Evolutionary conservation across 2,888 invertebrate genomes (phyloP).

Genomic region (Heliothis peltigera): DNA sequence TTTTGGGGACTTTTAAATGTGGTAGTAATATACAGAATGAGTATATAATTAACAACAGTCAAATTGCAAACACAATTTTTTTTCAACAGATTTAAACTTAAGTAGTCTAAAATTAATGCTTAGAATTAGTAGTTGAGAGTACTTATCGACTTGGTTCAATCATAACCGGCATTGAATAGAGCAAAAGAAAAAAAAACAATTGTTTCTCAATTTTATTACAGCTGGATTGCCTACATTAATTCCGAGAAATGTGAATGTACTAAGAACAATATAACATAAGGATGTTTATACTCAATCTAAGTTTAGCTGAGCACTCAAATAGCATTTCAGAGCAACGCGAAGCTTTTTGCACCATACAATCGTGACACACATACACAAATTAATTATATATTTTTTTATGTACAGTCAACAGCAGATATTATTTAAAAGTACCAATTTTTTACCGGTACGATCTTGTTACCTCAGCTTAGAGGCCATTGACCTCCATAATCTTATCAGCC

Average conservation of each 20-base stretch:
- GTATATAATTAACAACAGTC: too few species aligned
- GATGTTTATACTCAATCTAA: slow-evolving; percentile 21
- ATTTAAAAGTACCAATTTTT: background rate
- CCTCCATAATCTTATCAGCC: too few species aligned
- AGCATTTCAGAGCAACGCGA: slow-evolving; percentile 30
- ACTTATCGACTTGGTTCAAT: too few species aligned
- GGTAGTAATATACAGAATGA: background rate
- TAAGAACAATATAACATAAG: slow-evolving; percentile 30
- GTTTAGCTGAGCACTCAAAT: slow-evolving; percentile 28
- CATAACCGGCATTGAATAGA: background rate
- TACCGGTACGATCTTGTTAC: too few species aligned
- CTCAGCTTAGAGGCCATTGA: too few species aligned
- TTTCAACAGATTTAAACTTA: too few species aligned
- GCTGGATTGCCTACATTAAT: background rate
- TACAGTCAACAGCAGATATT: slow-evolving; percentile 13
- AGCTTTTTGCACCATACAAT: slow-evolving; percentile 44
- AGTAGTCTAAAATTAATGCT: too few species aligned
- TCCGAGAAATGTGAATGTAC: background rate
- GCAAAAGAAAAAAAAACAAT: background rate
- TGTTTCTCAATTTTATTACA: background rate
- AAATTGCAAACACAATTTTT: too few species aligned
- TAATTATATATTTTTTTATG: slow-evolving; percentile 33
- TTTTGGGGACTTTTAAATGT: slow-evolving; percentile 6
- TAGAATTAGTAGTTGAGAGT: too few species aligned
- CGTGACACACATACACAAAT: slow-evolving; percentile 38